These are phyloP conservation scores for Sclerurus mexicanus DNA, from an alignment of 2,113 vertebrate species.

Conservation along the genomic window DNA sequence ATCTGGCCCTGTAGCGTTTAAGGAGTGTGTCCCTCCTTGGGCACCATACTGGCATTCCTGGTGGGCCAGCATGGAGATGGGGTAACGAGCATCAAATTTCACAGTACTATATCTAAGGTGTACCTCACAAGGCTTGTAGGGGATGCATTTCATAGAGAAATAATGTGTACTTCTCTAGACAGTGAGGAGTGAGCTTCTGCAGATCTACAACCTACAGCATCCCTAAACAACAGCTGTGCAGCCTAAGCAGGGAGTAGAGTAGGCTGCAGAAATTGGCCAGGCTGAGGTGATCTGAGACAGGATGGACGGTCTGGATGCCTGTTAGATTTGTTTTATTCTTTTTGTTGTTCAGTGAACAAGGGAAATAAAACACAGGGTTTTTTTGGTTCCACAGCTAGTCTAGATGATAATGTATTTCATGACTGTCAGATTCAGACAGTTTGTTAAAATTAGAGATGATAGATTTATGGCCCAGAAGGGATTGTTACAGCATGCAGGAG, in stretches of 20 bases:
- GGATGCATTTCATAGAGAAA: neutral
- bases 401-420: neutral
- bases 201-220: neutral
- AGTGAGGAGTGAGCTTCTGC: neutral
- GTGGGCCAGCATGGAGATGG: neutral
- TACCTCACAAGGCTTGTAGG: neutral
- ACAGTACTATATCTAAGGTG: neutral
- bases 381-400: neutral
- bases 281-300: neutral
- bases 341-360: neutral
- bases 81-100: neutral
- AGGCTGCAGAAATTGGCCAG: neutral
- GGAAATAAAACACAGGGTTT: neutral
- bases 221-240: neutral
- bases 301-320: neutral
- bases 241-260: neutral
- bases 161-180: neutral
- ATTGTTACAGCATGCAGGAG: neutral
- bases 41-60: rapidly evolving
- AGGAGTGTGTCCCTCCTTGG: neutral
- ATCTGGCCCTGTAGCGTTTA: neutral
- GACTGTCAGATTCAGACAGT: neutral
- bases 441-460: constrained; percentile 19
- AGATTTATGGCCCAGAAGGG: neutral
- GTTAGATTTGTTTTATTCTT: neutral